Evolutionary conservation across 1,140 invertebrate species (phyloP).

Genomic region (Ostrea edulis): DNA sequence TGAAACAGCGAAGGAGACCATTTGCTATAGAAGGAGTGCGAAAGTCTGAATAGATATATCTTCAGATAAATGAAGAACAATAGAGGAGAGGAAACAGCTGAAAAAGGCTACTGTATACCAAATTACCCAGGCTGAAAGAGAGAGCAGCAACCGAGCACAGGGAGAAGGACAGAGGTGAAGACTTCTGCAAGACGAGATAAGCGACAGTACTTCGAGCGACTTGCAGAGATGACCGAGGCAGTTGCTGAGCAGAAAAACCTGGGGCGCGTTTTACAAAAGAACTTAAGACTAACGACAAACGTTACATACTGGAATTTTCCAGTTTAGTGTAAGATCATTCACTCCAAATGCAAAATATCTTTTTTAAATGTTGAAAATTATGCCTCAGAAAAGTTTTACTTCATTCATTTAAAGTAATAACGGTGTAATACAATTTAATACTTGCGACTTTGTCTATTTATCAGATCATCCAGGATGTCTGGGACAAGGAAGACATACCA

Average conservation of each 20-base stretch:
- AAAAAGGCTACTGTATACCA: slow-evolving; percentile 38
- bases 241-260: slow-evolving; percentile 22
- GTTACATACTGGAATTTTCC: too few species aligned
- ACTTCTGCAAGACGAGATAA: too few species aligned
- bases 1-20: slow-evolving; percentile 6
- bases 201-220: slow-evolving; percentile 25
- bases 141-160: neutral
- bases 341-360: too few species aligned
- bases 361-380: too few species aligned
- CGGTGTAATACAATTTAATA: too few species aligned
- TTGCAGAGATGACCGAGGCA: slow-evolving; percentile 30
- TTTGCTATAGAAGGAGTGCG: too few species aligned
- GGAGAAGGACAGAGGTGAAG: slow-evolving; percentile 41
- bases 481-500: slow-evolving; percentile 37
- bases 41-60: slow-evolving; percentile 21
- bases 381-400: too few species aligned
- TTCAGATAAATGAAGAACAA: slow-evolving; percentile 14
- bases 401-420: too few species aligned
- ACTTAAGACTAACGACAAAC: too few species aligned
- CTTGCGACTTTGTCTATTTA: too few species aligned
- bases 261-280: too few species aligned
- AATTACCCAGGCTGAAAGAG: neutral
- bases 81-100: neutral
- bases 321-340: too few species aligned
- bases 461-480: neutral